Evolutionary conservation across 2,797 vertebrate species (phyloP), one percentile per base, ranked within the genome.

Genomic region (Molothrus ater): DNA sequence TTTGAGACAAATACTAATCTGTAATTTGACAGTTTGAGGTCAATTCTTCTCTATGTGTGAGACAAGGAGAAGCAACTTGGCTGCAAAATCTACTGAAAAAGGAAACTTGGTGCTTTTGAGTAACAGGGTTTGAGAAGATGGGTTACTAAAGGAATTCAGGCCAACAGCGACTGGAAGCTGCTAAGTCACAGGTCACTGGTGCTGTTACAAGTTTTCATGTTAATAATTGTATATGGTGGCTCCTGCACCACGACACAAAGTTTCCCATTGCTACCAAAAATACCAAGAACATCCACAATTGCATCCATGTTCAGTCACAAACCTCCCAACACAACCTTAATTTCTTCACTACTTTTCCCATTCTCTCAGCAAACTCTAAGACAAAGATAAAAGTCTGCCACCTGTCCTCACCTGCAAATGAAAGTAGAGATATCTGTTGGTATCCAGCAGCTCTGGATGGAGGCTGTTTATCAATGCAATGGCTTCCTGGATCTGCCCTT

Each of bases 371-470:
- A 59, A 56, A 29, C 59, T 47, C 50, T 57, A 57, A 65, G 48
- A 61, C 10, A 84, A 50, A 91, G 8, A 38, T 3, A 28, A 6
- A 56, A 45, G 59, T 50, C 5, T 91, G 29, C 6, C 40, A 81
- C 21, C 19, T 10, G 28, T 31, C 42, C 97, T 92, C 96, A 99
- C 99, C 98, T 99, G 99, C 59, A 99, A 97, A 95, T 99, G 99
- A 85, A 99, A 99, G 96, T 99, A 99, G 40, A 99, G 99, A 79
- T 99, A 99, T 73, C 99, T 99, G 96, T 99, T 99, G 32, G 99
- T 99, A 95, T 99, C 99, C 91, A 99, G 96, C 90, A 99, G 96
- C 89, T 99, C 99, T 22, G 99, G 99, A 79, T 99, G 99, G 40
- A 99, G 98, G 92, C 99, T 99, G 96, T 99, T 99, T 96, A 99